Conservation (phyloP, 1,140 invertebrate species). For the Drosophila tsacasi region DNA sequence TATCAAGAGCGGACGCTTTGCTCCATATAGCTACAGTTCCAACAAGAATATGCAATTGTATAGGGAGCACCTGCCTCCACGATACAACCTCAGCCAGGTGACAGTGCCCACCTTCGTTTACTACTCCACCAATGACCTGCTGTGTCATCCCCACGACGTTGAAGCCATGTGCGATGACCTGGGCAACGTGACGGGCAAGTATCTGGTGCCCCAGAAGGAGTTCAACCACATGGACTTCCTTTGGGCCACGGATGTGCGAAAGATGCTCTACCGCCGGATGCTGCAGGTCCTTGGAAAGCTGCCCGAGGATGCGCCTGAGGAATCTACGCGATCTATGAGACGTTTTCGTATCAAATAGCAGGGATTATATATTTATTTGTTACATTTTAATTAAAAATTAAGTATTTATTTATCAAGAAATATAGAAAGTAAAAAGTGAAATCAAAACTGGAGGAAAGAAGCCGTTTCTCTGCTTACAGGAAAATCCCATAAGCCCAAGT, state of each 20-base stretch:
- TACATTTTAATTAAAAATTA: background rate
- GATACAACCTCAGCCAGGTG: slow-evolving; percentile 88
- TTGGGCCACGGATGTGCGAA: slow-evolving; percentile 88
- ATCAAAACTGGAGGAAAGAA: background rate
- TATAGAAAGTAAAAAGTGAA: no score
- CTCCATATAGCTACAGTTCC: slow-evolving; percentile 77
- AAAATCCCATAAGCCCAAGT: background rate
- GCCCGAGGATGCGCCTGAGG: slow-evolving; percentile 24
- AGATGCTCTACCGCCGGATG: slow-evolving; percentile 87
- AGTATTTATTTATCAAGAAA: slow-evolving; percentile 27
- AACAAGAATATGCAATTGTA: slow-evolving; percentile 86
- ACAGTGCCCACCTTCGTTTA: slow-evolving; percentile 88
- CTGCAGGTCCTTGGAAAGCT: slow-evolving; percentile 82
- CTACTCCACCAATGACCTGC: slow-evolving; percentile 87
- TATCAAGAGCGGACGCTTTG: slow-evolving; percentile 74
- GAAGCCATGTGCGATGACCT: slow-evolving; percentile 86
- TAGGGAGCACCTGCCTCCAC: slow-evolving; percentile 85
- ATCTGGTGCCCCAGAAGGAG: slow-evolving; percentile 86
- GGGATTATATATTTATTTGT: background rate
- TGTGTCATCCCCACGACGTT: slow-evolving; percentile 88
- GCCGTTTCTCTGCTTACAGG: background rate
- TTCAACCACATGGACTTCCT: slow-evolving; percentile 90
- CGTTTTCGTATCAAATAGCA: background rate
- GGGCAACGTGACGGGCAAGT: slow-evolving; percentile 87
- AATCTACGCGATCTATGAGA: slow-evolving; percentile 5